A percentile compares a stretch with the other conserved stretches of the same genome.
Evolutionary conservation across 2,113 vertebrate genomes (phyloP).

Genomic region (Chunga burmeisteri): DNA sequence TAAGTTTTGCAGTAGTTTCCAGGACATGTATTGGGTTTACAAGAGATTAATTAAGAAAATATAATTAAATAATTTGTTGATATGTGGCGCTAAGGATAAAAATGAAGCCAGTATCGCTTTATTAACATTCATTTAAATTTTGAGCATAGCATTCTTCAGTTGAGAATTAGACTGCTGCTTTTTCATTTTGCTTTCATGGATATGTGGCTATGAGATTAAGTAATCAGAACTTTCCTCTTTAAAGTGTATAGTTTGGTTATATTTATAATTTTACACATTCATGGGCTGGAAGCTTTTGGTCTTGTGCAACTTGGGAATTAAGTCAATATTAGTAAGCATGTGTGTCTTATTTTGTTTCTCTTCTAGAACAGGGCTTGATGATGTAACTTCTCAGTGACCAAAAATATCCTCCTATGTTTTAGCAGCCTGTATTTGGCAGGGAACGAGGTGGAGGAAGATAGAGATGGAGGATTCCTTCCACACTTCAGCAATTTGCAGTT

Average conservation of each 20-base stretch:
- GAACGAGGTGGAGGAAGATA: not conserved
- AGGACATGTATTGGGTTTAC: not conserved
- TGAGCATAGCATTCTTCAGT: not conserved
- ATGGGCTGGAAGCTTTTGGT: not conserved
- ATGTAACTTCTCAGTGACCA: not conserved
- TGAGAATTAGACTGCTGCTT: not conserved
- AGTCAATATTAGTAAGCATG: not conserved
- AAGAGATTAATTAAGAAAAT: not conserved
- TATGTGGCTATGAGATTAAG: not conserved
- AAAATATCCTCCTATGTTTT: not conserved
- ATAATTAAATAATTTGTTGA: not conserved
- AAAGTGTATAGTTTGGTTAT: not conserved
- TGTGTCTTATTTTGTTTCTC: not conserved
- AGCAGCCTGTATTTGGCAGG: not conserved
- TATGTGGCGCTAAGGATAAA: not conserved
- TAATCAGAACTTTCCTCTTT: not conserved
- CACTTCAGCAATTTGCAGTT: not conserved
- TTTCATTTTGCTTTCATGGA: not conserved
- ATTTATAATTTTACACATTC: not conserved
- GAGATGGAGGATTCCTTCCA: not conserved
- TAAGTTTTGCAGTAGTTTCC: not conserved
- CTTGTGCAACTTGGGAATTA: not conserved
- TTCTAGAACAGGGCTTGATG: not conserved
- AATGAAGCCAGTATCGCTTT: not conserved
- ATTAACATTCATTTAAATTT: not conserved